Base-by-base conservation (phyloP, 2,113 vertebrate species). In the Tachysurus vachellii region DNA sequence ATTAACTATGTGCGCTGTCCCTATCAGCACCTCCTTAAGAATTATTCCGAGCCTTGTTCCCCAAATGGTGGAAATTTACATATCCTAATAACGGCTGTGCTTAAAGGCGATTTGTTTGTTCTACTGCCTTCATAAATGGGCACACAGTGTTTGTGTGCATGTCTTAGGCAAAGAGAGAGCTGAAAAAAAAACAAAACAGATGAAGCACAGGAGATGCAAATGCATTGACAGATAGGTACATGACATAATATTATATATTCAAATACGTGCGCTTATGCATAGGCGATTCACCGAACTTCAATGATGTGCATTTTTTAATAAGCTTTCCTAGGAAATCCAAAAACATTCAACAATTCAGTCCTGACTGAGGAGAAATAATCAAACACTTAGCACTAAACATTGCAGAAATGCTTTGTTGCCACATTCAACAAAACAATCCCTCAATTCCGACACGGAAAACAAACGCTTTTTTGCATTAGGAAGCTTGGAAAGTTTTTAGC, bases 1-100 rank as follows among this genome's bases (percentile, higher is more conserved):
- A 94, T 94, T 94, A 94, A 93, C 90, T 89, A 90, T 87, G 68
- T 70, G 57, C 92, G 90, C 90, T 85, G 89, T 92, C 89, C 90
- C 93, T 90, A 93, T 90, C 92, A 92, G 90, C 91, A 91, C 88
- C 92, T 87, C 86, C 90, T 91, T 90, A 80, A 88, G 90, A 94
- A 92, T 92, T 85, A 92, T 88, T 90, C 87, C 10, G 64, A 83
- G 85, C 77, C 73, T 64, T 86, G 79, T 88, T 87, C 85, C 87
- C 84, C 61, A 84, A 86, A 88, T 83, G 83, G 75, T 61, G 31
- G 75, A 68, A 88, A 91, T 89, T 91, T 89, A 90, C 88, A 91
- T 91, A 88, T 86, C 90, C 87, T 89, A 91, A 91, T 89, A 89
- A 88, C 50, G 64, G 64, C 77, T 57, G 77, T 84, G 75, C 61